Evolutionary conservation across 37 sponge, comb jelly and placozoan genomes (phyloP).

Genomic region (Diacarnus erythraeanus): DNA sequence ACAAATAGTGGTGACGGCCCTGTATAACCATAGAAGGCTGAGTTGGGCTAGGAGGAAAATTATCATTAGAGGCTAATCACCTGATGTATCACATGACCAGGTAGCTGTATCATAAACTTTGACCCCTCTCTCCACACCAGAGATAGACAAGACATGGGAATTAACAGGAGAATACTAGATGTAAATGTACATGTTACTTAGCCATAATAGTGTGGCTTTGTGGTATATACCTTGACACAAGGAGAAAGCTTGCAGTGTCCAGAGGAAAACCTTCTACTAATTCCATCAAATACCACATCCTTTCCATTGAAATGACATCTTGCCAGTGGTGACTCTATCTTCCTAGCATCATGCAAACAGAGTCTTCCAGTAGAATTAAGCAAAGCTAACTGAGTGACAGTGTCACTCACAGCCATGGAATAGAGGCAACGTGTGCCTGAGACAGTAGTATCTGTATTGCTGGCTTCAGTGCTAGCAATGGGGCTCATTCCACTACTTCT

Average conservation of each 20-base stretch:
- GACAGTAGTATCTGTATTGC: neutral
- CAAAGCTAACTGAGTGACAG: neutral
- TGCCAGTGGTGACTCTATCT: neutral
- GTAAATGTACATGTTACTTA: neutral
- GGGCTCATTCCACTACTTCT: neutral
- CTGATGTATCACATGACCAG: conserved; percentile 11
- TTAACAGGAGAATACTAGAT: conserved; percentile 6
- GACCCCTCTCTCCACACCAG: conserved; percentile 21
- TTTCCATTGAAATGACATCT: neutral
- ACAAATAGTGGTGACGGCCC: conserved; percentile 31
- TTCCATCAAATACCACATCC: neutral
- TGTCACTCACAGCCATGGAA: neutral
- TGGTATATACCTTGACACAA: neutral
- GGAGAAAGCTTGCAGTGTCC: neutral
- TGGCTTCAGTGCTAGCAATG: neutral
- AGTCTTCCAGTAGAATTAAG: neutral
- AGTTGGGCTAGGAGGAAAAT: neutral
- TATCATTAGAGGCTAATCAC: neutral
- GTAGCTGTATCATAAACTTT: conserved; percentile 14
- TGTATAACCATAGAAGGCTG: neutral
- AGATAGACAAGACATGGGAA: conserved; percentile 13
- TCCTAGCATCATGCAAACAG: neutral
- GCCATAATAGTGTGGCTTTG: too few relatives aligned
- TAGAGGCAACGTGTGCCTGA: neutral
- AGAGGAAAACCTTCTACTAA: neutral